Conservation (phyloP, 2,888 invertebrate species). For the Rutpela maculata region DNA sequence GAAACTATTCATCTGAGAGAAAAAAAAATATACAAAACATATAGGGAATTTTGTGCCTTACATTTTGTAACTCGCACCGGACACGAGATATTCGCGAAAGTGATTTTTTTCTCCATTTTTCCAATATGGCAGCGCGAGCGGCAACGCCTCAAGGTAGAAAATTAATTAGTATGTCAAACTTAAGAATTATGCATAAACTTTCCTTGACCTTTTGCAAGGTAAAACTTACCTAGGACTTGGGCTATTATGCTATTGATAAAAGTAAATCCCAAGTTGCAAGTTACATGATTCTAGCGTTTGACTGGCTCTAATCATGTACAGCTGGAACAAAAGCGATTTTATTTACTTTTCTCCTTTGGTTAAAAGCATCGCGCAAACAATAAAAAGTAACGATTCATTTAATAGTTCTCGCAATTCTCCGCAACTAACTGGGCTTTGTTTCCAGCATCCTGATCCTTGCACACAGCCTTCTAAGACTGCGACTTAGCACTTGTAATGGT, state of each 20-base stretch:
- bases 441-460: constrained; percentile 26
- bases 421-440: constrained; percentile 22
- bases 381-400: constrained; percentile 30
- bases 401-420: constrained; percentile 19
- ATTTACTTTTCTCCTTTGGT: constrained; percentile 15
- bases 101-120: too few species aligned
- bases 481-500: neutral
- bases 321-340: constrained; percentile 21
- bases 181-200: too few species aligned
- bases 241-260: neutral
- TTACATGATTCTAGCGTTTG: constrained; percentile 9
- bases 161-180: too few species aligned
- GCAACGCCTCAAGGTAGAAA: too few species aligned
- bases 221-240: too few species aligned
- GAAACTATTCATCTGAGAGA: too few species aligned
- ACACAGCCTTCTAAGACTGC: constrained; percentile 1
- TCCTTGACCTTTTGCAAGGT: too few species aligned
- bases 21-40: too few species aligned
- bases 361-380: constrained; percentile 3
- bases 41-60: too few species aligned
- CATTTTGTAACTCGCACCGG: too few species aligned
- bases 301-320: constrained; percentile 9
- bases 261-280: neutral
- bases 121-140: too few species aligned
- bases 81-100: too few species aligned